A percentile compares a stretch with the other conserved stretches of the same genome.
Conservation (phyloP, 2,113 vertebrate species). For the Psephotus haematonotus region DNA sequence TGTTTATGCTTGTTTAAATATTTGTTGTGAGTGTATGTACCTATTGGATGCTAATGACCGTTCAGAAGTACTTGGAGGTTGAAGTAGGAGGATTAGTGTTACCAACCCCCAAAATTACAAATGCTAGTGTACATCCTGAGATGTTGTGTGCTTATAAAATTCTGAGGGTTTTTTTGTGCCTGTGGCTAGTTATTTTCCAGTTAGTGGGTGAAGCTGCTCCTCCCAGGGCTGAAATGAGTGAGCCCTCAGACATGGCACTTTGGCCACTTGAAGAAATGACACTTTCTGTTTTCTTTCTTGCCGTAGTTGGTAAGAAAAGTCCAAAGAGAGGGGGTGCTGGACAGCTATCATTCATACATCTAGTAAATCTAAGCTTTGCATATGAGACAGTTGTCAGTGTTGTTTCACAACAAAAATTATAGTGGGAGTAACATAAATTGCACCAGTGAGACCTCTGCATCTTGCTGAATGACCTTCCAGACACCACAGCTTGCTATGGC, state of each 20-base stretch:
- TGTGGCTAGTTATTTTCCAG: background rate
- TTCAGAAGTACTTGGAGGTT: background rate
- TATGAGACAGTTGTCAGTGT: background rate
- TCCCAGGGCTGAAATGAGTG: background rate
- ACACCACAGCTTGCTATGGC: background rate
- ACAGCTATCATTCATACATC: background rate
- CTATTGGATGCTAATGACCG: background rate
- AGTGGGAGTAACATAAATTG: background rate
- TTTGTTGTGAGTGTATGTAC: background rate
- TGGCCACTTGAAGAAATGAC: background rate
- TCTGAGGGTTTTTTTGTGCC: background rate
- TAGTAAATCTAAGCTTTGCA: fast-evolving
- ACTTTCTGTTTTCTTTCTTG: background rate
- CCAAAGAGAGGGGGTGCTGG: background rate
- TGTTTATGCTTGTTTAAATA: background rate
- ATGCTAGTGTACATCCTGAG: background rate
- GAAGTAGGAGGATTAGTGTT: background rate
- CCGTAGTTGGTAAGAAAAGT: too few relatives aligned
- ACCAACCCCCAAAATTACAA: background rate
- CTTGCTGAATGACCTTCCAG: background rate
- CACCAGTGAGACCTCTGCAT: background rate
- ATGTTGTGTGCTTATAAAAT: background rate
- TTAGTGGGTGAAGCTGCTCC: background rate
- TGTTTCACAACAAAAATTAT: background rate
- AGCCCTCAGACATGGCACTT: background rate